Evolutionary conservation across 1,140 invertebrate genomes (phyloP).

Genomic region (Drosophila nasuta): DNA sequence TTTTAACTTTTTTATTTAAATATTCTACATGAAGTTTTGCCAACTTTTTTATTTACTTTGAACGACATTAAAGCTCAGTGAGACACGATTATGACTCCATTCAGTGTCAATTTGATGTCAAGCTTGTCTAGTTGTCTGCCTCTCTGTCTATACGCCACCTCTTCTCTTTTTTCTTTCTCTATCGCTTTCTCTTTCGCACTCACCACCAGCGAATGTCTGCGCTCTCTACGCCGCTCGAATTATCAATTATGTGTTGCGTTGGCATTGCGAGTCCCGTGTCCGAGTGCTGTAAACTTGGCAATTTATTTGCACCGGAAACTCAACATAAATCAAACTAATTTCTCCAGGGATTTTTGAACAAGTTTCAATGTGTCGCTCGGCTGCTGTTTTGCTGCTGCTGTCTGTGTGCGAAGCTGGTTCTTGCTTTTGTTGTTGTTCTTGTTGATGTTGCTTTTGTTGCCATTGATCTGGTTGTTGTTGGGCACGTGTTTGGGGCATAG

Average conservation of each 20-base stretch:
- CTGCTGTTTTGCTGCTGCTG: constrained; percentile 10
- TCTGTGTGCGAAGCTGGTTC: constrained; percentile 8
- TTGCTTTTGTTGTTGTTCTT: constrained; percentile 28
- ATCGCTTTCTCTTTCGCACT: background rate
- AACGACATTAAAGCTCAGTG: constrained; percentile 8
- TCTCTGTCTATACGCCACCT: background rate
- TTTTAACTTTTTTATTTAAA: no score
- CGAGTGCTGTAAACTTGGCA: constrained; percentile 78
- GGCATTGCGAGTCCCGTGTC: constrained; percentile 53
- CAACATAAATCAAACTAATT: constrained; percentile 84
- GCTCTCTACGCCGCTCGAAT: constrained; percentile 64
- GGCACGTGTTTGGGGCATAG: constrained; percentile 54
- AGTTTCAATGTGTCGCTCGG: constrained; percentile 70
- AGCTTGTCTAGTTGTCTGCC: constrained; percentile 25
- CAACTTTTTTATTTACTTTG: background rate
- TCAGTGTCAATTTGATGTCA: constrained; percentile 69
- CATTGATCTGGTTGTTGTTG: constrained; percentile 52
- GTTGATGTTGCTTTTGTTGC: constrained; percentile 20
- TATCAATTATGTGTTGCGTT: constrained; percentile 84
- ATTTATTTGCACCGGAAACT: constrained; percentile 83
- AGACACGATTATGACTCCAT: constrained; percentile 27
- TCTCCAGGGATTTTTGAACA: constrained; percentile 81
- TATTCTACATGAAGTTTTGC: background rate
- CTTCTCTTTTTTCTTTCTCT: background rate
- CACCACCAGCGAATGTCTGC: background rate